These are phyloP conservation scores for Propithecus perrieri DNA, from an alignment of 2,797 vertebrate genomes.

Conservation along the genomic window DNA sequence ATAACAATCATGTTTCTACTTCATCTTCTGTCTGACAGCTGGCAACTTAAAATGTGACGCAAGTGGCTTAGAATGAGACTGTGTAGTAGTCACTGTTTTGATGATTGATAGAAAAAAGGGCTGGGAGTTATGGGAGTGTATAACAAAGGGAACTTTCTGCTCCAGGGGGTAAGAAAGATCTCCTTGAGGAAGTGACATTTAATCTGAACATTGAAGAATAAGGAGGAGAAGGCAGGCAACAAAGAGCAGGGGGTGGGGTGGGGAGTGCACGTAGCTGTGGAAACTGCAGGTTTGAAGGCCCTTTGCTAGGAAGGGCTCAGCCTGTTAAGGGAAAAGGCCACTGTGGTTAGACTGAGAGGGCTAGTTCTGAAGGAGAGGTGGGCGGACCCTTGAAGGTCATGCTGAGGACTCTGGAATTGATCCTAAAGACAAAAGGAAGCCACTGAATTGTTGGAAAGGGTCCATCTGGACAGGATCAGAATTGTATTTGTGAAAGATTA, in stretches of 20 bases:
- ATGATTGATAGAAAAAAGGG: neutral
- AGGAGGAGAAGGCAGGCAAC: neutral
- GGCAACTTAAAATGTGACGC: neutral
- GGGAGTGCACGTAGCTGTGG: too few species aligned
- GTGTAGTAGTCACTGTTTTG: neutral
- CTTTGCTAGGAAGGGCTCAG: neutral
- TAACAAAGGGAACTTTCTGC: neutral
- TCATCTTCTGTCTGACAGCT: neutral
- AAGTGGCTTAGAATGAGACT: neutral
- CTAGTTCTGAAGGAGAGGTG: neutral
- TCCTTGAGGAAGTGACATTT: slow-evolving; percentile 58
- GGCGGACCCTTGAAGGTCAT: neutral
- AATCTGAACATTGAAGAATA: neutral
- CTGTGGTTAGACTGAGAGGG: neutral
- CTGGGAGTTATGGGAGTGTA: neutral
- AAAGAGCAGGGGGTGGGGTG: neutral
- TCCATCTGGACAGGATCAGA: neutral
- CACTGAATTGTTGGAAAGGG: neutral
- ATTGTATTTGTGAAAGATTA: neutral
- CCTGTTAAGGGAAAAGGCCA: neutral
- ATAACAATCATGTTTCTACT: accelerated
- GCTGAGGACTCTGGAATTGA: neutral
- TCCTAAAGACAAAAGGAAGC: neutral
- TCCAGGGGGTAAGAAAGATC: neutral
- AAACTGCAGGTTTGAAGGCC: neutral